A percentile compares a stretch with the other conserved stretches of the same genome.
Evolutionary conservation across 2,113 vertebrate species (phyloP).

Genomic region (Hippocampus mohnikei): DNA sequence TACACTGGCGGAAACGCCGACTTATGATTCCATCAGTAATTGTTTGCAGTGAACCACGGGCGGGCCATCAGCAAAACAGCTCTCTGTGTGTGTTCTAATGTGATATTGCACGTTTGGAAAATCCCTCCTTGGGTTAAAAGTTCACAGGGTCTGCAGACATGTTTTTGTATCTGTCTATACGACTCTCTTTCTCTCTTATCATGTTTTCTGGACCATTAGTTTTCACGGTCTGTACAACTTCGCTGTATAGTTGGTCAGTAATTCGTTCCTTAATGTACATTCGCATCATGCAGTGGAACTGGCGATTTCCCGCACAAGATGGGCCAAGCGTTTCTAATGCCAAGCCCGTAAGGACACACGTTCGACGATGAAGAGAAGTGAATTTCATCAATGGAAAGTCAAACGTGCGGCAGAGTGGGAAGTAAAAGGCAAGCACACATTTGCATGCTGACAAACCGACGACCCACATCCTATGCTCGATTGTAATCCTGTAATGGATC

Average conservation of each 20-base stretch:
- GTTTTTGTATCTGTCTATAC: constrained; percentile 32
- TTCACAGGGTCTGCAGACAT: constrained; percentile 64
- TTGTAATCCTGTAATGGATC: constrained; percentile 41
- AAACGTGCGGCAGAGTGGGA: neutral
- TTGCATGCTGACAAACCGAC: neutral
- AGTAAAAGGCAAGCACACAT: neutral
- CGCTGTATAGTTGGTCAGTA: constrained; percentile 49
- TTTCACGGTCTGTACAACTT: constrained; percentile 43
- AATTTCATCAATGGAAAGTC: constrained; percentile 31
- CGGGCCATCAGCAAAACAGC: constrained; percentile 29
- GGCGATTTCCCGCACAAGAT: constrained; percentile 23
- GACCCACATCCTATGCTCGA: constrained; percentile 12
- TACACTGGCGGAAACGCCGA: constrained; percentile 7
- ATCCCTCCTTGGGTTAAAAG: constrained; percentile 65
- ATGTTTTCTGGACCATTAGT: constrained; percentile 62
- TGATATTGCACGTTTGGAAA: constrained; percentile 48
- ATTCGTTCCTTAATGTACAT: constrained; percentile 49
- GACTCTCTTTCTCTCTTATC: constrained; percentile 7
- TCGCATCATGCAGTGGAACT: constrained; percentile 25
- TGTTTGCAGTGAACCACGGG: constrained; percentile 71
- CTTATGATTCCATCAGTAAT: constrained; percentile 72
- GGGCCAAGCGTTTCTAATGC: constrained; percentile 48
- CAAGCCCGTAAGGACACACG: constrained; percentile 31
- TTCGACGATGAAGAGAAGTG: neutral
- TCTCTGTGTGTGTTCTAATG: constrained; percentile 37